Base-by-base conservation (phyloP, 2,113 vertebrate genomes). In the Eudyptes chrysolophus region DNA sequence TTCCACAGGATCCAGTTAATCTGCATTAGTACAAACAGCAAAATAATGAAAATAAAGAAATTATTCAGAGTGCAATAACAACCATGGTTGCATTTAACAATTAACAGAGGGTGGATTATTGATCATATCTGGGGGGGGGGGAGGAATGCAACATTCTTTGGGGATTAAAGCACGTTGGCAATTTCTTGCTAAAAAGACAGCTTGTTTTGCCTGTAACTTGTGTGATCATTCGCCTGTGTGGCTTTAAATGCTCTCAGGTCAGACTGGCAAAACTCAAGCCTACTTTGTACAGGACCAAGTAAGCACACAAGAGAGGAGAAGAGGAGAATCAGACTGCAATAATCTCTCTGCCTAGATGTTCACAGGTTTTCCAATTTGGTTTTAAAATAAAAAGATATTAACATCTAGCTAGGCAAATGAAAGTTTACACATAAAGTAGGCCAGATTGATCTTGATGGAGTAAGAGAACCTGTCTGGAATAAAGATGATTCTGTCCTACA, bases 401-500 rank as follows among this genome's bases (percentile, higher is more conserved):
- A 38, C 32, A 92, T 80, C 91, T 80, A 92, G 40, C 54, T 44
- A 83, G 29, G 76, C 57, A 79, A 91, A 96, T 1, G 19, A 20
- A 92, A 70, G 71, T 90, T 90, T 88, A 89, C 19, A 38, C 66
- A 34, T 79, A 84, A 94, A 92, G 62, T 87, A 94, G 84, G 96
- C 74, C 87, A 89, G 32, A 69, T 66, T 96, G 91, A 92, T 96
- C 91, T 72, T 87, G 89, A 96, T 87, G 68, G 78, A 92, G 80
- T 48, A 61, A 89, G 91, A 97, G 87, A 94, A 96, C 74, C 84
- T 92, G 69, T 79, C 78, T 82, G 58, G 84, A 94, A 95, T 94
- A 84, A 96, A 94, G 77, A 95, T 87, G 52, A 89, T 94, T 91
- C 85, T 87, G 16, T 22, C 77, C 25, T 74, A 74, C 22, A 80